Conservation (phyloP, 1,140 invertebrate species). For the Lasioglossum baleicum region DNA sequence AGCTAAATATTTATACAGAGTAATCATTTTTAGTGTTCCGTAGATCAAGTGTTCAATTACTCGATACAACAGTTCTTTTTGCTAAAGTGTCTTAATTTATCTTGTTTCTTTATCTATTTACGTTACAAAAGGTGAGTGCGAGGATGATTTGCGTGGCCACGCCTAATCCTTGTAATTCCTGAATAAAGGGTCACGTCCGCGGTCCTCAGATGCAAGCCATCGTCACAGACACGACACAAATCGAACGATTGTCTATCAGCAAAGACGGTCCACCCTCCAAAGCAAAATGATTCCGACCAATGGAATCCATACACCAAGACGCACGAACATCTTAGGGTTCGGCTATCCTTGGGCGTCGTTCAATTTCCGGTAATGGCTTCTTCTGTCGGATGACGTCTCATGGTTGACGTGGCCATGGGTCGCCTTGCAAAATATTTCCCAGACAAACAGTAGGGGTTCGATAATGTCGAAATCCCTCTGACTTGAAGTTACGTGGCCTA, state of each 20-base stretch:
- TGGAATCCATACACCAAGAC: constrained; percentile 36
- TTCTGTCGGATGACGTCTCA: constrained; percentile 43
- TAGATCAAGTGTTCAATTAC: no score
- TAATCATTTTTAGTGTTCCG: no score
- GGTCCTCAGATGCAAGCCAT: constrained; percentile 23
- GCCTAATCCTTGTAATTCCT: constrained; percentile 7
- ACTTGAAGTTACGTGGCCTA: no score
- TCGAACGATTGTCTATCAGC: constrained; percentile 32
- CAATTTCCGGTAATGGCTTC: constrained; percentile 63
- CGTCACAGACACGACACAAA: neutral
- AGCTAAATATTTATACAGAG: no score
- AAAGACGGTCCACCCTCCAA: constrained; percentile 22
- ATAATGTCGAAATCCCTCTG: neutral
- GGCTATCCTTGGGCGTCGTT: constrained; percentile 45
- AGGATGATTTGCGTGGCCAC: neutral
- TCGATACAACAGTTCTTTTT: no score
- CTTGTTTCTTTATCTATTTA: no score
- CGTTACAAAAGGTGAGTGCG: neutral
- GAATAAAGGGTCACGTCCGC: constrained; percentile 18
- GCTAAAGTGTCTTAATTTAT: no score
- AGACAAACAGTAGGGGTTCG: neutral
- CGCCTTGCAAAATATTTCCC: neutral
- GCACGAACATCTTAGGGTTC: constrained; percentile 19
- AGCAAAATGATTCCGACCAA: constrained; percentile 39
- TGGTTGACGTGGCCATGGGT: neutral